Percentiles rank a stretch among this genome's conserved stretches.
Conservation (phyloP, 2,113 vertebrate species). For the Callaeas wilsoni region DNA sequence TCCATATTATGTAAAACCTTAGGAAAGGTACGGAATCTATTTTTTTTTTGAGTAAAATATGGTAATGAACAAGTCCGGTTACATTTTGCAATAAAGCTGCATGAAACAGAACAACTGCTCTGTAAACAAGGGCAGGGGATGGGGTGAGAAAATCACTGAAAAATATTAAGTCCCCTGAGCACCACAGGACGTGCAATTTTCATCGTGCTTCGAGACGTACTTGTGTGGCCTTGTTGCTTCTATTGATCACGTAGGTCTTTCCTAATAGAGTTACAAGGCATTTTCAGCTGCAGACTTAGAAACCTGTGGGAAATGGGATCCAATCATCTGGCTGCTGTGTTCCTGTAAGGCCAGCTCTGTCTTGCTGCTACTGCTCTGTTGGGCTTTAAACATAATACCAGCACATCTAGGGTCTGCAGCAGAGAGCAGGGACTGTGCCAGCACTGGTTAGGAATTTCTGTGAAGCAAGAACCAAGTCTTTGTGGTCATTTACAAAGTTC, state of each 20-base stretch:
- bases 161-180: conserved; percentile 64
- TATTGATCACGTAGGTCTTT: conserved; percentile 71
- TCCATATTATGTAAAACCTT: neutral
- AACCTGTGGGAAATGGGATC: conserved; percentile 58
- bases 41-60: neutral
- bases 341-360: conserved; percentile 67
- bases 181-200: conserved; percentile 54
- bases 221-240: conserved; percentile 61
- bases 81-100: neutral
- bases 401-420: neutral
- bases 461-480: neutral
- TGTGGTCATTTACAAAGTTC: neutral
- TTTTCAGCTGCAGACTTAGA: conserved; percentile 49
- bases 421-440: conserved; percentile 35
- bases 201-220: conserved; percentile 41
- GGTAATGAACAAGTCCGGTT: neutral
- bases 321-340: conserved; percentile 14
- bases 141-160: conserved; percentile 43
- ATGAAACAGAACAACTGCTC: neutral
- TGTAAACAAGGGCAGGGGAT: conserved; percentile 4
- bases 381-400: conserved; percentile 61
- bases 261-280: conserved; percentile 74
- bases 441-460: neutral
- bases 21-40: neutral
- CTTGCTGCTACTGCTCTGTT: conserved; percentile 62